Percentiles rank a stretch among this genome's conserved stretches.
These are phyloP conservation scores for Musca domestica DNA, from an alignment of 1,140 invertebrate genomes.

Conservation along the genomic window DNA sequence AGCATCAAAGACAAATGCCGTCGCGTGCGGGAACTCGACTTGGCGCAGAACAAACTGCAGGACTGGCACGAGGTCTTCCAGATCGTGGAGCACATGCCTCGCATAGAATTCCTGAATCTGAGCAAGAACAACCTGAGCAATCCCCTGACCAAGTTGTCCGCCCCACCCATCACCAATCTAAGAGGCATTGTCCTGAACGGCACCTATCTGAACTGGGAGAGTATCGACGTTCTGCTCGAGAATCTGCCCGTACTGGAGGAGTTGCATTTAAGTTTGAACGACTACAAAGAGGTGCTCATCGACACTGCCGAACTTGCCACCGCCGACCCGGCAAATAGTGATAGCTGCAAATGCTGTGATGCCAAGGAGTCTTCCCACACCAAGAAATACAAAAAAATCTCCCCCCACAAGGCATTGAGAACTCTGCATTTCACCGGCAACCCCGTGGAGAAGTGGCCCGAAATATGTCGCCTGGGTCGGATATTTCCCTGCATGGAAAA, in stretches of 20 bases:
- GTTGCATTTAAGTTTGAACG: constrained; percentile 84
- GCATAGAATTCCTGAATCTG: constrained; percentile 84
- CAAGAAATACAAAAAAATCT: constrained; percentile 48
- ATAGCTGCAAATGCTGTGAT: neutral
- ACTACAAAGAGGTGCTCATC: constrained; percentile 69
- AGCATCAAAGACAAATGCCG: constrained; percentile 77
- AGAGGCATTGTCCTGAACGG: constrained; percentile 82
- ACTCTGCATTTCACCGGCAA: constrained; percentile 82
- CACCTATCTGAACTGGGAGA: constrained; percentile 79
- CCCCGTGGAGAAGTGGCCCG: constrained; percentile 75
- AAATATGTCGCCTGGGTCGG: constrained; percentile 78
- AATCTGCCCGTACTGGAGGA: constrained; percentile 79
- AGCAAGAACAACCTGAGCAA: constrained; percentile 81
- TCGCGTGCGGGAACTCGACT: constrained; percentile 82
- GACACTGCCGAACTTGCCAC: constrained; percentile 34
- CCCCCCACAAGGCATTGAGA: constrained; percentile 64
- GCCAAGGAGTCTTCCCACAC: constrained; percentile 6
- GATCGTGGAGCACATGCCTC: constrained; percentile 81
- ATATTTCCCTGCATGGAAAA: constrained; percentile 82
- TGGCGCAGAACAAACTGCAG: constrained; percentile 84
- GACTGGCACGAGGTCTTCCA: constrained; percentile 85
- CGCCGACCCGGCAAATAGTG: constrained; percentile 2
- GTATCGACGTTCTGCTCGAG: constrained; percentile 73
- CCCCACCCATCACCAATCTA: constrained; percentile 60
- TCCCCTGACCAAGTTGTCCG: constrained; percentile 55